A percentile compares a stretch with the other conserved stretches of the same genome.
These are phyloP conservation scores for Leptoclinus maculatus DNA, from an alignment of 2,797 vertebrate genomes.

Conservation along the genomic window DNA sequence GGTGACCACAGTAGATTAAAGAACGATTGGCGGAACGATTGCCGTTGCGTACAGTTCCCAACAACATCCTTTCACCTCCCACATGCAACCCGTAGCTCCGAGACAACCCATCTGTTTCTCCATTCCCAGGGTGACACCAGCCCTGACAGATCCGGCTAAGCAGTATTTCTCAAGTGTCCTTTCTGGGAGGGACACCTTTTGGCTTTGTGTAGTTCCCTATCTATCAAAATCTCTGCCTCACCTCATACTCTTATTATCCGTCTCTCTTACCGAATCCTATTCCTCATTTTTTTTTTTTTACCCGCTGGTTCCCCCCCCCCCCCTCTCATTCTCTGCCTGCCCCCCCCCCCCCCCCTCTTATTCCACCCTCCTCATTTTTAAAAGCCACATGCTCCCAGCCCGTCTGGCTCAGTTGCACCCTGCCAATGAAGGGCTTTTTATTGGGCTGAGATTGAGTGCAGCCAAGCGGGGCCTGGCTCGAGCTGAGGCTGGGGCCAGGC, in stretches of 20 bases:
- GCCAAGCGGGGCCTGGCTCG: constrained; percentile 84
- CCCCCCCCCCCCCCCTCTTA: constrained; percentile 37
- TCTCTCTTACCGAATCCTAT: constrained; percentile 65
- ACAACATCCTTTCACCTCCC: constrained; percentile 80
- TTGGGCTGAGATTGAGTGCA: constrained; percentile 89
- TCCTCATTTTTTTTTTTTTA: constrained; percentile 64
- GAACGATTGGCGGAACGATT: constrained; percentile 44
- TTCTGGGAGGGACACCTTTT: constrained; percentile 54
- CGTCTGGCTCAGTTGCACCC: constrained; percentile 84
- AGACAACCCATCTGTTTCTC: constrained; percentile 82
- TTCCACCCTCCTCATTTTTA: constrained; percentile 78
- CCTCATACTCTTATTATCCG: constrained; percentile 59
- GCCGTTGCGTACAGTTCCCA: constrained; percentile 70
- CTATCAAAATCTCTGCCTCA: constrained; percentile 63
- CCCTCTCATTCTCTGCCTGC: constrained; percentile 8
- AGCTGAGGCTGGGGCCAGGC: constrained; percentile 73
- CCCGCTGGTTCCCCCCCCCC: constrained; percentile 23
- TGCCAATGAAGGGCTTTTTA: constrained; percentile 89
- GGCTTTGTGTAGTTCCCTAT: constrained; percentile 62
- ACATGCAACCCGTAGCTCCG: constrained; percentile 73
- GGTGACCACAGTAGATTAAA: constrained; percentile 68
- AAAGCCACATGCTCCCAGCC: constrained; percentile 84
- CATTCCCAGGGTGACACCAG: constrained; percentile 78
- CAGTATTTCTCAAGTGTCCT: constrained; percentile 67
- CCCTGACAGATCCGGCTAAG: constrained; percentile 74